Conservation (phyloP, 2,888 invertebrate species). For the Kuschelorhynchus macadamiae region DNA sequence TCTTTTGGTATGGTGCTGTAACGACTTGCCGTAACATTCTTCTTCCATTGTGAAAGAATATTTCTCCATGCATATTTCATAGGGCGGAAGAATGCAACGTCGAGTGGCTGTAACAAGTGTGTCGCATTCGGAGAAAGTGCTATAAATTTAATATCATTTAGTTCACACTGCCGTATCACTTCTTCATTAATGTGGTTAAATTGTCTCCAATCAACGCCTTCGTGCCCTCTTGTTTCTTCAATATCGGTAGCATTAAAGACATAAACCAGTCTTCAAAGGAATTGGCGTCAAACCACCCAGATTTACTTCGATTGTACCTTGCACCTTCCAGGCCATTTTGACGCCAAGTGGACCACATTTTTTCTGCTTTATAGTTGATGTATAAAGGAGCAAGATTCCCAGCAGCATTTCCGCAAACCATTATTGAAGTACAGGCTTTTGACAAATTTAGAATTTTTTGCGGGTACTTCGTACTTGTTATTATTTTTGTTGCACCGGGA, state of each 20-base stretch:
- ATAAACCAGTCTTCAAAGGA: background rate
- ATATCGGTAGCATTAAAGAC: conserved; percentile 4
- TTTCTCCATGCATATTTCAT: no score
- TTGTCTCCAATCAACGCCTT: conserved; percentile 3
- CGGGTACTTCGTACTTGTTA: conserved; percentile 52
- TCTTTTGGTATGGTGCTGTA: conserved; percentile 15
- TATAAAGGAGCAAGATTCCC: conserved; percentile 57
- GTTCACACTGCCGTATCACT: conserved; percentile 2
- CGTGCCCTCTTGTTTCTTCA: conserved; percentile 8
- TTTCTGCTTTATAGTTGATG: conserved; percentile 58
- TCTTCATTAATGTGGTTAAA: background rate
- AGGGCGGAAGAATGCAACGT: conserved; percentile 4
- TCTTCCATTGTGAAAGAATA: conserved; percentile 4
- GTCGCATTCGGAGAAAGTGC: conserved; percentile 9
- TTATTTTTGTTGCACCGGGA: conserved; percentile 37
- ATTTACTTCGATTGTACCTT: conserved; percentile 59
- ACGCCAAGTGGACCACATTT: conserved; percentile 60
- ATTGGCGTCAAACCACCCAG: no score
- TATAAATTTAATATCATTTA: conserved; percentile 17
- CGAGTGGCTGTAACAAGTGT: conserved; percentile 5
- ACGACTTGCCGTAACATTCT: conserved; percentile 14
- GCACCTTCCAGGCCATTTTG: conserved; percentile 54
- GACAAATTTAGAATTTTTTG: conserved; percentile 55
- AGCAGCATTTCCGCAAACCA: conserved; percentile 57
- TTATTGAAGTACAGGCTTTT: conserved; percentile 56